A percentile compares a stretch with the other conserved stretches of the same genome.
Evolutionary conservation across 1,140 invertebrate genomes (phyloP).

Genomic region (Drosophila willistoni): DNA sequence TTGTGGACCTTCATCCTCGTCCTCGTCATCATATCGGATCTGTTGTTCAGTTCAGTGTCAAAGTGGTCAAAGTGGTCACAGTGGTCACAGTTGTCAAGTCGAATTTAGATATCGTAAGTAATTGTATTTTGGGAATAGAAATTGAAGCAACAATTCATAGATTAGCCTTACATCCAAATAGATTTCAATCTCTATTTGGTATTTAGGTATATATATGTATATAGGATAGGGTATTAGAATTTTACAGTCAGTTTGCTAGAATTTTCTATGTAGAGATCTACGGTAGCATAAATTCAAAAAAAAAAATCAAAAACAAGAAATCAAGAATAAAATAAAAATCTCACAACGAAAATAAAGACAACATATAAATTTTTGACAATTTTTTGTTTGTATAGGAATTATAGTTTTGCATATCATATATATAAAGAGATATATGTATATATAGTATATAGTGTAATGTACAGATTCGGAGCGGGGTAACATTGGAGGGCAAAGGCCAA

Average conservation of each 20-base stretch:
- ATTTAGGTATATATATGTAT: neutral
- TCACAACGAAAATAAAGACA: constrained; percentile 44
- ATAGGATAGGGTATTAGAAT: neutral
- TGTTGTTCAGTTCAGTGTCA: constrained; percentile 73
- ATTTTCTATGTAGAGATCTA: constrained; percentile 12
- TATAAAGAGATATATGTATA: no score
- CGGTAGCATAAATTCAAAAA: constrained; percentile 19
- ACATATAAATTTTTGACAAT: constrained; percentile 41
- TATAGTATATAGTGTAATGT: constrained; percentile 8
- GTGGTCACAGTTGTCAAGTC: neutral
- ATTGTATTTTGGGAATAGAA: constrained; percentile 36
- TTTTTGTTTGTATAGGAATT: constrained; percentile 59
- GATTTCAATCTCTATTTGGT: neutral
- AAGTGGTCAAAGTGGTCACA: no score
- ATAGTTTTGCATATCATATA: constrained; percentile 60
- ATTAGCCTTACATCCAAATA: constrained; percentile 25
- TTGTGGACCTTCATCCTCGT: constrained; percentile 97
- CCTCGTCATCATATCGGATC: constrained; percentile 97
- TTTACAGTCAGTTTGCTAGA: constrained; percentile 11
- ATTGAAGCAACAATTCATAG: neutral
- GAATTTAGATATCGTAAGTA: neutral
- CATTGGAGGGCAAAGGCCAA: neutral
- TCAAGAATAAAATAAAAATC: constrained; percentile 27
- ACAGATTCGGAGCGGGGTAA: constrained; percentile 38
- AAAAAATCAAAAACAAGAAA: constrained; percentile 25